Evolutionary conservation across 2,113 vertebrate species (phyloP).

Genomic region (Blennius ocellaris): DNA sequence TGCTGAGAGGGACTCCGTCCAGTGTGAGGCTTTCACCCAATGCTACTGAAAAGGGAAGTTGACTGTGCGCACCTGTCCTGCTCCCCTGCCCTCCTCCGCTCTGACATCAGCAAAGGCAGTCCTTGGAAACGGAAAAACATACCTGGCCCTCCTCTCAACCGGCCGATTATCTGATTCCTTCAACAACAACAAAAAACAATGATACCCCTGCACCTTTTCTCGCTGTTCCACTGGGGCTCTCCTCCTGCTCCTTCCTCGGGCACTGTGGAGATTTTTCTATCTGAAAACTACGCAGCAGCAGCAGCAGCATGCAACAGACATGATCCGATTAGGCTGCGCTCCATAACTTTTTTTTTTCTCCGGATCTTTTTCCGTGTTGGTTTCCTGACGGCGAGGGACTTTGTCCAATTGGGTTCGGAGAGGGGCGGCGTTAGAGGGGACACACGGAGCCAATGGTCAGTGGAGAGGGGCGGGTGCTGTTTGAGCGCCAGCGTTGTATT

Average conservation of each 20-base stretch:
- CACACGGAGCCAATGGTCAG: conserved; percentile 61
- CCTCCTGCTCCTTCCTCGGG: background rate
- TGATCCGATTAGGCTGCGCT: conserved; percentile 65
- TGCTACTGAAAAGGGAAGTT: conserved; percentile 45
- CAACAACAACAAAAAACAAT: background rate
- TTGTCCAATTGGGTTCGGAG: conserved; percentile 66
- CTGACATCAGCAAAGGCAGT: conserved; percentile 71
- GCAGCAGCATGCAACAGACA: conserved; percentile 23
- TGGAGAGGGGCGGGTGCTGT: conserved; percentile 62
- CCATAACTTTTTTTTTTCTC: conserved; percentile 79
- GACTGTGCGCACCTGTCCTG: conserved; percentile 74
- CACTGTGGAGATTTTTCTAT: background rate
- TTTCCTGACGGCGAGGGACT: conserved; percentile 49
- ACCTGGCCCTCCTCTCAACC: conserved; percentile 62
- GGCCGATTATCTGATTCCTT: conserved; percentile 7
- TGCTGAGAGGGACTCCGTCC: conserved; percentile 3
- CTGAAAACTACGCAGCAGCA: conserved; percentile 38
- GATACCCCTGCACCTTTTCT: background rate
- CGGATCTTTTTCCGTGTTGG: conserved; percentile 71
- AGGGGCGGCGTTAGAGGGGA: conserved; percentile 8
- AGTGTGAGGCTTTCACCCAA: conserved; percentile 21
- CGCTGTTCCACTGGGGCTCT: too few species aligned
- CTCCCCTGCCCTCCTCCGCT: conserved; percentile 45
- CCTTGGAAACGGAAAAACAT: conserved; percentile 76
- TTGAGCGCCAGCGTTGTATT: conserved; percentile 32